phyloP scores from a whole-genome alignment of 2,888 invertebrate genomes.

The Charanyca ferruginea region DNA sequence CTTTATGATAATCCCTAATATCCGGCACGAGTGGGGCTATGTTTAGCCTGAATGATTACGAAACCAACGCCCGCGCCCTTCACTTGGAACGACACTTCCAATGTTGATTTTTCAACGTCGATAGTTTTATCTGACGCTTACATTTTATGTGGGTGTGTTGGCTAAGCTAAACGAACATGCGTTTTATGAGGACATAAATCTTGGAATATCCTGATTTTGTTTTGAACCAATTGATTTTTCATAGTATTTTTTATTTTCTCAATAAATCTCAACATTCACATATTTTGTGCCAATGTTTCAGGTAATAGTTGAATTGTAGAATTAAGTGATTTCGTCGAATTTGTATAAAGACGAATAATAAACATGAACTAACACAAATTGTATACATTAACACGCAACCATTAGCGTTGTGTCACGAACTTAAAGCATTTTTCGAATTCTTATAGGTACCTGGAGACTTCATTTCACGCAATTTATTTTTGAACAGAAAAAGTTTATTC shows the following conservation, averaged over 20 bases:
- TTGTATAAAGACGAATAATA: slow-evolving; percentile 34
- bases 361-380: slow-evolving; percentile 36
- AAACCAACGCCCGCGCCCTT: slow-evolving; percentile 71
- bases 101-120: slow-evolving; percentile 64
- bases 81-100: slow-evolving; percentile 60
- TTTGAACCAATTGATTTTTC: slow-evolving; percentile 1
- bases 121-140: slow-evolving; percentile 56
- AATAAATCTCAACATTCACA: slow-evolving; percentile 1
- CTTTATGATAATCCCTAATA: slow-evolving; percentile 91
- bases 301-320: slow-evolving; percentile 3
- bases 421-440: slow-evolving; percentile 47
- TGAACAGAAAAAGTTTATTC: slow-evolving; percentile 36
- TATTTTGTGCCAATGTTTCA: slow-evolving; percentile 11
- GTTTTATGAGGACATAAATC: slow-evolving; percentile 19
- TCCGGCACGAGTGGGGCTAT: slow-evolving; percentile 86
- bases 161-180: slow-evolving; percentile 29
- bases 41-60: slow-evolving; percentile 79
- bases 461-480: slow-evolving; percentile 55
- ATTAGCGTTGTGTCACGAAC: slow-evolving; percentile 42
- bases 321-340: slow-evolving; percentile 9
- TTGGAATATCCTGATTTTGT: slow-evolving; percentile 18
- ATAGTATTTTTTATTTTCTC: not conserved
- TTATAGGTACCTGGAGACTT: slow-evolving; percentile 31
- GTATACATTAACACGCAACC: slow-evolving; percentile 45
- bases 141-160: slow-evolving; percentile 57